These are phyloP conservation scores for Psix sp. DNA, from an alignment of 1,140 invertebrate species.

Conservation along the genomic window DNA sequence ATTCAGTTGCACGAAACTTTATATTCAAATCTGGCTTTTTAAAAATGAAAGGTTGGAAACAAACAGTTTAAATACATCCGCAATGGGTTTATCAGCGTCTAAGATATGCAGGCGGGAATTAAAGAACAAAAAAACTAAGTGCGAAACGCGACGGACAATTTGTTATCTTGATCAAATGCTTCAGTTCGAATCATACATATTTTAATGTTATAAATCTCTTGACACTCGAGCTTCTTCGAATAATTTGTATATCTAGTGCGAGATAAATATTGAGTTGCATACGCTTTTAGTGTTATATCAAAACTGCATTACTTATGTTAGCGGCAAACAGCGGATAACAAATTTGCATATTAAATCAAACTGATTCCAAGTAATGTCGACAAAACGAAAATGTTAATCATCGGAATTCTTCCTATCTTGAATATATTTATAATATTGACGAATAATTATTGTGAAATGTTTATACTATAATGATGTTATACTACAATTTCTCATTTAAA, in stretches of 20 bases:
- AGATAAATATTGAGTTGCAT: conserved; percentile 50
- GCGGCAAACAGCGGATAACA: too few species aligned
- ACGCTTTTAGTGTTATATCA: conserved; percentile 49
- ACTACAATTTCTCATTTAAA: too few species aligned
- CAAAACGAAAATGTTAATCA: too few species aligned
- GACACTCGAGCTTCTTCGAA: conserved; percentile 45
- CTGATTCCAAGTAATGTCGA: too few species aligned
- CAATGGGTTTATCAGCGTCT: conserved; percentile 32
- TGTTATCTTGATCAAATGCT: conserved; percentile 55
- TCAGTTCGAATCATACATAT: conserved; percentile 53
- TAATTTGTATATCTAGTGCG: conserved; percentile 50
- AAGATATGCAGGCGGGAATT: conserved; percentile 45
- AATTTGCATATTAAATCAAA: too few species aligned
- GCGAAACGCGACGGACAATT: conserved; percentile 46
- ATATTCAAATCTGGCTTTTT: conserved; percentile 19
- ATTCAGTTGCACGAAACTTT: conserved; percentile 17
- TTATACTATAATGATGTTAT: too few species aligned
- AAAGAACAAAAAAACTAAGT: conserved; percentile 19
- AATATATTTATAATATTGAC: too few species aligned
- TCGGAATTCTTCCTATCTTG: too few species aligned
- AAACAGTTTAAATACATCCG: conserved; percentile 37
- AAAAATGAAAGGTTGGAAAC: conserved; percentile 40
- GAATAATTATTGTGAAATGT: too few species aligned
- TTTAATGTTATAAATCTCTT: conserved; percentile 54
- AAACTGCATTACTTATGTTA: too few species aligned